phyloP scores from a whole-genome alignment of 37 sponge, comb jelly and placozoan species.

The Cladorhizidae sp. region DNA sequence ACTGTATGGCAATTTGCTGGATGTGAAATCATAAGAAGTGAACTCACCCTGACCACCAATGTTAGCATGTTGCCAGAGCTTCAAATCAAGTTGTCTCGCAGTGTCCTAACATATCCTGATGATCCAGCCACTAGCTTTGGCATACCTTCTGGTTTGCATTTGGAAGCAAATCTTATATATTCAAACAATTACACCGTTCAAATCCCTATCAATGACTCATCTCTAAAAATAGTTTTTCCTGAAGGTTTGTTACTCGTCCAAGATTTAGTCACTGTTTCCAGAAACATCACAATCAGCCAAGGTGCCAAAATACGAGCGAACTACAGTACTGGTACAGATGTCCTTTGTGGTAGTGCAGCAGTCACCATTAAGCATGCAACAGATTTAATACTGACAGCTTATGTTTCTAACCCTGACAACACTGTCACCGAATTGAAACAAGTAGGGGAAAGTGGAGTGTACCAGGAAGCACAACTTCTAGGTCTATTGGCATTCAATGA shows the following conservation, averaged over 20 bases:
- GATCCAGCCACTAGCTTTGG: constrained; percentile 5
- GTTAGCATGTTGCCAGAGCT: neutral
- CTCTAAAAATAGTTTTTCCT: neutral
- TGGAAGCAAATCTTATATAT: constrained; percentile 5
- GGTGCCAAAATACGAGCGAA: neutral
- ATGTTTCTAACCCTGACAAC: neutral
- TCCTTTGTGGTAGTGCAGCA: neutral
- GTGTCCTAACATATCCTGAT: neutral
- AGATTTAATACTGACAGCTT: neutral
- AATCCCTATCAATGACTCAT: neutral
- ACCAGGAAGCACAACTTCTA: constrained; percentile 26
- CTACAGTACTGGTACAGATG: neutral
- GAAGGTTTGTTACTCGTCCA: neutral
- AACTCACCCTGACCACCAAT: neutral
- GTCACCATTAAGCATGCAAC: neutral
- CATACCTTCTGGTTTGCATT: neutral
- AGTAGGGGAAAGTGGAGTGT: constrained; percentile 24
- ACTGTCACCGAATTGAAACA: constrained; percentile 9
- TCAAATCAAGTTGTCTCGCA: neutral
- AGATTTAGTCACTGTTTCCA: neutral
- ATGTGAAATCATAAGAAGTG: neutral
- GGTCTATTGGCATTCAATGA: neutral
- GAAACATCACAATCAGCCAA: too few species aligned
- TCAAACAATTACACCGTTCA: neutral
- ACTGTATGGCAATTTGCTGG: neutral